Evolutionary conservation across 2,888 invertebrate genomes (phyloP).

Genomic region (Dromius quadrimaculatus): DNA sequence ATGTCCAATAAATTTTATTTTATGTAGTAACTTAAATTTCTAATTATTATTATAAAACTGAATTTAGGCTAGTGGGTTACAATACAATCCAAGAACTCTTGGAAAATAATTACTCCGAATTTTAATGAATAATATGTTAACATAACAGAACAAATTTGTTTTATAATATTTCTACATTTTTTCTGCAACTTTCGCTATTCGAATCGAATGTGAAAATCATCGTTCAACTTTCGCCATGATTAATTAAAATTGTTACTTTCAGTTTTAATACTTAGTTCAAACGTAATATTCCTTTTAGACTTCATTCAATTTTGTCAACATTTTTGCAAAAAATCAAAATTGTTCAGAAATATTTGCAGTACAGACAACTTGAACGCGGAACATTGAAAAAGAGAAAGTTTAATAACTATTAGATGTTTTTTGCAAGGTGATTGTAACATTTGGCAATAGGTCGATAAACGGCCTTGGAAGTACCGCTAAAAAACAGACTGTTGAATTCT

Average conservation of each 20-base stretch:
- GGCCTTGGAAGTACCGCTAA: constrained; percentile 9
- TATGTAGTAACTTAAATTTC: no score
- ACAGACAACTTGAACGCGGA: neutral
- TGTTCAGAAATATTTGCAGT: neutral
- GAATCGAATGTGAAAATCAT: neutral
- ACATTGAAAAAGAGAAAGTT: constrained; percentile 2
- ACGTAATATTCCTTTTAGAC: no score
- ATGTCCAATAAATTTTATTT: no score
- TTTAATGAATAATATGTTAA: no score
- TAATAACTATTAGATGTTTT: neutral
- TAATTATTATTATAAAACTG: no score
- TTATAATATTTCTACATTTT: neutral
- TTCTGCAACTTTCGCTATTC: neutral
- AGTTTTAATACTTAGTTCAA: neutral
- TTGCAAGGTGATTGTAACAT: constrained; percentile 19
- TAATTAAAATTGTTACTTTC: constrained; percentile 1
- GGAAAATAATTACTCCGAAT: no score
- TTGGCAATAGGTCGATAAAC: neutral
- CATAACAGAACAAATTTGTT: no score
- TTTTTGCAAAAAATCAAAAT: no score
- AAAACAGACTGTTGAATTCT: no score
- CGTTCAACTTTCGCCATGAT: neutral
- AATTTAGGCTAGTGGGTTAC: no score
- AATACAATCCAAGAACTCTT: no score
- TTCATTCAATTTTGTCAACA: no score